Evolutionary conservation across 2,888 invertebrate genomes (phyloP).

Genomic region (Trachelus tabidus): DNA sequence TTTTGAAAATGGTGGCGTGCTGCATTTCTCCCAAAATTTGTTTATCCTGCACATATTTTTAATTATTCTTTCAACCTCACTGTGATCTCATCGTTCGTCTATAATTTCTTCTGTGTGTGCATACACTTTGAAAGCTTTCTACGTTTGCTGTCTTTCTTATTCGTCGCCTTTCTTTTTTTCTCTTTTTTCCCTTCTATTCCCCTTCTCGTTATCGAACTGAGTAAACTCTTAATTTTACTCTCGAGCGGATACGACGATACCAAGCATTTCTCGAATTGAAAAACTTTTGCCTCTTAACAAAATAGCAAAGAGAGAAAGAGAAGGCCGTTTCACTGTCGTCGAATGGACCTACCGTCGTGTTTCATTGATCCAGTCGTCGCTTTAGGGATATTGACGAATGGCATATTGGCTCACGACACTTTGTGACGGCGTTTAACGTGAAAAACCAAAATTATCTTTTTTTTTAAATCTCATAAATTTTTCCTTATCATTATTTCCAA

Average conservation of each 20-base stretch:
- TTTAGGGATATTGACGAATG: background rate
- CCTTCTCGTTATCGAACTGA: background rate
- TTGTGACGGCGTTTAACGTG: background rate
- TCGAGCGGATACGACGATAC: background rate
- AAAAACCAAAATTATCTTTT: background rate
- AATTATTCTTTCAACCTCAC: background rate
- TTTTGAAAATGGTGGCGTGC: background rate
- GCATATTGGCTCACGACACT: background rate
- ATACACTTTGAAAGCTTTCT: background rate
- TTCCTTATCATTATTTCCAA: background rate
- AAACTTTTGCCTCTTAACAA: conserved; percentile 15
- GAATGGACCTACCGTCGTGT: background rate
- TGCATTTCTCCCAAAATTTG: background rate
- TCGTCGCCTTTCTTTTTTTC: no score
- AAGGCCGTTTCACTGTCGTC: background rate
- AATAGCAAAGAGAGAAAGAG: background rate
- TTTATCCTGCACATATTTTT: background rate
- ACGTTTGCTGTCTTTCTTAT: background rate
- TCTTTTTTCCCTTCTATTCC: background rate
- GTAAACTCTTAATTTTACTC: conserved; percentile 7
- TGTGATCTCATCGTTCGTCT: background rate
- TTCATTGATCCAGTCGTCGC: background rate
- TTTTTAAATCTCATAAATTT: background rate
- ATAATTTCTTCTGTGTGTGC: background rate
- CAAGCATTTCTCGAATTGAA: conserved; percentile 6